Percentiles rank a stretch among this genome's conserved stretches.
These are phyloP conservation scores for Delia radicum DNA, from an alignment of 1,140 invertebrate genomes.

Conservation along the genomic window DNA sequence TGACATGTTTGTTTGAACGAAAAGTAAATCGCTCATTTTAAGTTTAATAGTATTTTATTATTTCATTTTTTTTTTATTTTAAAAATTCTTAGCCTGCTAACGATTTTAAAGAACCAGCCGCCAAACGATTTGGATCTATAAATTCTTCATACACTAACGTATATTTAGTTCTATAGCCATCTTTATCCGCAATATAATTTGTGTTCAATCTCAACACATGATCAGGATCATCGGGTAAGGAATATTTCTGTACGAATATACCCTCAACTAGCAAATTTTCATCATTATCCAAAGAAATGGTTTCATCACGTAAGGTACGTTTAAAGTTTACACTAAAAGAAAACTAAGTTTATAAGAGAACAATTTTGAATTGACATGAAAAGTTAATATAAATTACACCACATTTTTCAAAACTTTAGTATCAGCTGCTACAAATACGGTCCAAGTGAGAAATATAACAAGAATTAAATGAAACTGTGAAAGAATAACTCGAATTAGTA, in stretches of 20 bases:
- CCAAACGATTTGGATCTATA: background rate
- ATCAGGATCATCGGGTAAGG: background rate
- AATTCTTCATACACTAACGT: background rate
- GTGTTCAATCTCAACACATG: background rate
- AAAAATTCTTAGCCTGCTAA: background rate
- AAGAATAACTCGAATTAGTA: too few relatives aligned
- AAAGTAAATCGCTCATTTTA: too few relatives aligned
- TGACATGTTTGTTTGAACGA: too few relatives aligned
- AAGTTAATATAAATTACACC: background rate
- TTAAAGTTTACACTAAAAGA: background rate
- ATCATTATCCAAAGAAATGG: background rate
- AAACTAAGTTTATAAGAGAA: background rate
- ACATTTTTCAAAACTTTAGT: background rate
- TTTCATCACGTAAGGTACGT: background rate
- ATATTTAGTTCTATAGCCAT: background rate
- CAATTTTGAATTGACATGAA: background rate
- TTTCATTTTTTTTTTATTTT: too few relatives aligned
- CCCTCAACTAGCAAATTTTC: background rate
- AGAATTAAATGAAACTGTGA: background rate
- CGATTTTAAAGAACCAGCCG: background rate
- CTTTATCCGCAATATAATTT: background rate
- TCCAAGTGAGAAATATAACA: background rate
- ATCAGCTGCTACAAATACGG: background rate
- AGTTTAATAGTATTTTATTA: too few relatives aligned
- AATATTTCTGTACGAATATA: background rate